Evolutionary conservation across 2,113 vertebrate genomes (phyloP).

Genomic region (Apodemus sylvaticus): DNA sequence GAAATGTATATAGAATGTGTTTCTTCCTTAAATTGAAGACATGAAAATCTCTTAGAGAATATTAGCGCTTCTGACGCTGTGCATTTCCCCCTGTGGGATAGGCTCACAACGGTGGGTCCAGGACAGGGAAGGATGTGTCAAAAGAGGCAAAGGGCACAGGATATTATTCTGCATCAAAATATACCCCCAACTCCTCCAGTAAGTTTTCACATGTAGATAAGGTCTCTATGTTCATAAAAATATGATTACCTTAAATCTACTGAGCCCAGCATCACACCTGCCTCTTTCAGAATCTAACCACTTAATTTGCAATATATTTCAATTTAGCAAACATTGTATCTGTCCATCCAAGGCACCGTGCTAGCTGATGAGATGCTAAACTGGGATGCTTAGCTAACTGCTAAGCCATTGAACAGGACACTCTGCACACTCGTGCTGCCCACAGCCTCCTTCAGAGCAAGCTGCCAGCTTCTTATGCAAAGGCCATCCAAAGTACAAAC

Average conservation of each 20-base stretch:
- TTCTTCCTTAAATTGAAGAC: background rate
- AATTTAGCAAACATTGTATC: background rate
- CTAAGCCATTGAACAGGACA: too few relatives aligned
- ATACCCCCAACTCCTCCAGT: background rate
- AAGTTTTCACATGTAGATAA: background rate
- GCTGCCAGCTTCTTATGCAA: background rate
- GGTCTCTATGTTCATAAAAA: background rate
- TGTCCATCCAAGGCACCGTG: background rate
- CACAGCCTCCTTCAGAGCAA: background rate
- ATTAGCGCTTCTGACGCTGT: background rate
- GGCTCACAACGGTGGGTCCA: background rate
- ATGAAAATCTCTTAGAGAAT: background rate
- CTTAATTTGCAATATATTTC: background rate
- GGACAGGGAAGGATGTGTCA: too few relatives aligned
- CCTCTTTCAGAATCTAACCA: background rate
- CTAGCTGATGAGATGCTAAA: background rate
- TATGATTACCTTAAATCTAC: background rate
- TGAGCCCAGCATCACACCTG: background rate
- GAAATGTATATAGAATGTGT: background rate
- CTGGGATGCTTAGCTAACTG: background rate
- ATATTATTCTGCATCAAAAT: background rate
- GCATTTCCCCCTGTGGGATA: background rate
- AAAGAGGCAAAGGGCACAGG: background rate
- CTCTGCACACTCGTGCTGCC: background rate
- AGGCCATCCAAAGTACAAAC: background rate